Evolutionary conservation across 2,797 vertebrate genomes (phyloP).

Genomic region (Amazona ochrocephala): DNA sequence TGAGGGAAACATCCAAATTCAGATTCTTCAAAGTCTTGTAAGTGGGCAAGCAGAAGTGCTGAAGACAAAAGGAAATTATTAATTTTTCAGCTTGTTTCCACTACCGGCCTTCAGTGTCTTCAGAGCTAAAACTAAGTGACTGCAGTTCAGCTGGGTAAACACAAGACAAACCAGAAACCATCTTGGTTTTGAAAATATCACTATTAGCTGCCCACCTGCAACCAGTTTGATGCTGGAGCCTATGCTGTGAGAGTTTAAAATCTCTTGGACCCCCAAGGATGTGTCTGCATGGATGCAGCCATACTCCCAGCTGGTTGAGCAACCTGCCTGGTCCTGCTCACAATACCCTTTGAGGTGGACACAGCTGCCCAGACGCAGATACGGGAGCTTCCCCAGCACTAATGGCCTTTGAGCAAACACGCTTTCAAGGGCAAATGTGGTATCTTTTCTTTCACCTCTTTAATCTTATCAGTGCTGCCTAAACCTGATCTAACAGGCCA

Average conservation of each 20-base stretch:
- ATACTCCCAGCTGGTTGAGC: background rate
- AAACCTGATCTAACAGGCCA: constrained; percentile 60
- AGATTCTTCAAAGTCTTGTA: background rate
- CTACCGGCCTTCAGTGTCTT: background rate
- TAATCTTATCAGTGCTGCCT: constrained; percentile 56
- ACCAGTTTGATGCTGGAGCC: background rate
- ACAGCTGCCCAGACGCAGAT: accelerated
- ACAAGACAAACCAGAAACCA: background rate
- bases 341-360: accelerated
- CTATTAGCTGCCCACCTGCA: background rate
- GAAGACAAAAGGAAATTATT: constrained; percentile 36
- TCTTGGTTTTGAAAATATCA: background rate
- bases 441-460: constrained; percentile 60
- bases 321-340: background rate
- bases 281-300: background rate
- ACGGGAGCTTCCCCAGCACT: background rate
- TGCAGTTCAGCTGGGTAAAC: constrained; percentile 3
- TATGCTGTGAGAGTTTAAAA: background rate
- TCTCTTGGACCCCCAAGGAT: background rate
- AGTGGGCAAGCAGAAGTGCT: background rate
- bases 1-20: background rate
- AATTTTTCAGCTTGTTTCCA: constrained; percentile 10
- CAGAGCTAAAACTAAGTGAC: background rate
- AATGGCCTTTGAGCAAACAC: background rate
- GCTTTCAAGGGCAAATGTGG: background rate